Conservation (phyloP, 2,797 vertebrate species). For the Taeniopygia guttata region DNA sequence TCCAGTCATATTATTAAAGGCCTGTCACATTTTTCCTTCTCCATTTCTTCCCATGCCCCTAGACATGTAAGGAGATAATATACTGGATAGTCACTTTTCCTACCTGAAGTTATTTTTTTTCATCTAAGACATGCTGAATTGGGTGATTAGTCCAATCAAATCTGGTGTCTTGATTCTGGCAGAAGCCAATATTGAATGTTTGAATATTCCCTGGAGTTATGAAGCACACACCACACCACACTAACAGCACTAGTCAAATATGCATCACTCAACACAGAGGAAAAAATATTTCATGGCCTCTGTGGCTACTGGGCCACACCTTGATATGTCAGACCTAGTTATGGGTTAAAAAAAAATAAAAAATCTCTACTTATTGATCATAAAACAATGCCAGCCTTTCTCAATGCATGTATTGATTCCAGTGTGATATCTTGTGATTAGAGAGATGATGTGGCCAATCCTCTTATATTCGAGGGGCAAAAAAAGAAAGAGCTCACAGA, state of each 20-base stretch:
- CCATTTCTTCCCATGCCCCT: not conserved
- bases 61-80: not conserved
- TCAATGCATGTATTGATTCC: not conserved
- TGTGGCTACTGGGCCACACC: not conserved
- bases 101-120: not conserved
- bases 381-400: not conserved
- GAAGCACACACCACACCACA: not conserved
- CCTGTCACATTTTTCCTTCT: not conserved
- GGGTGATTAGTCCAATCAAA: conserved; percentile 9
- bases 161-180: not conserved
- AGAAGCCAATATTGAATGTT: not conserved
- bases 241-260: not conserved
- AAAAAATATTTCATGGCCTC: not conserved
- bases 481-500: not conserved
- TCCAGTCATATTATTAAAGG: conserved; percentile 2
- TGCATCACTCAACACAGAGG: rapidly evolving
- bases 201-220: not conserved
- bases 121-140: not conserved
- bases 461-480: not conserved
- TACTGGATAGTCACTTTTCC: not conserved
- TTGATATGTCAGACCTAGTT: not conserved
- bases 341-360: too few relatives aligned
- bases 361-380: not conserved
- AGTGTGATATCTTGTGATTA: not conserved
- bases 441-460: not conserved